These are phyloP conservation scores for Zosterops borbonicus DNA, from an alignment of 2,113 vertebrate species.

Conservation along the genomic window DNA sequence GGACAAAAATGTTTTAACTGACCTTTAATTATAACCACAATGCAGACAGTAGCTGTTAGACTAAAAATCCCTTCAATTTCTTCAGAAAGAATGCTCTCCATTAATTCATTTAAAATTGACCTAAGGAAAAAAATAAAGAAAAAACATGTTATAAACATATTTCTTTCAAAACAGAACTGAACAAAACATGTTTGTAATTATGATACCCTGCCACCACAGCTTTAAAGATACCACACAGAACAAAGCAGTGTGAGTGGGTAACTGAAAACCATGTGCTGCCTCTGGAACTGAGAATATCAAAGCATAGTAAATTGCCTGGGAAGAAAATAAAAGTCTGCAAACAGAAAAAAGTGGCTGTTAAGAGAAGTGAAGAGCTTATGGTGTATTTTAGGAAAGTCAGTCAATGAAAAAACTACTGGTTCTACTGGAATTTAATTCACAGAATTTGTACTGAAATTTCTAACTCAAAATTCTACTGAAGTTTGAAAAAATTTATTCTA, in stretches of 20 bases:
- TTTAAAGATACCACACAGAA: not conserved
- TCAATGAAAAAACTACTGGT: not conserved
- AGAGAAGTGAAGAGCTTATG: not conserved
- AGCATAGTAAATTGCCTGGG: not conserved
- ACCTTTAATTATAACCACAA: conserved; percentile 81
- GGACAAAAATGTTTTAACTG: conserved; percentile 36
- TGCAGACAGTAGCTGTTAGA: conserved; percentile 77
- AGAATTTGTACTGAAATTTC: not conserved
- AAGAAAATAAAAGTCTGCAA: not conserved
- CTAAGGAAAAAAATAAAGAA: conserved; percentile 65
- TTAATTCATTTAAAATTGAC: conserved; percentile 82
- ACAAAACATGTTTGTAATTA: not conserved
- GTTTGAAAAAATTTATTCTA: not conserved
- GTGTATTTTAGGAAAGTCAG: not conserved
- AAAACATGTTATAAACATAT: not conserved
- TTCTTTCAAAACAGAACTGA: not conserved
- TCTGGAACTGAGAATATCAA: not conserved
- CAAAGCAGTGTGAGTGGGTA: not conserved
- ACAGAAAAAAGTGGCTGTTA: not conserved
- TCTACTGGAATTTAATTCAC: not conserved
- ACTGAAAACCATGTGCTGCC: not conserved
- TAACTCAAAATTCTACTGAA: not conserved
- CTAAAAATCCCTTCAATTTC: conserved; percentile 80
- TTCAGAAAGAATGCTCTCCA: conserved; percentile 76
- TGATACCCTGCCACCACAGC: not conserved